Evolutionary conservation across 2,797 vertebrate species (phyloP).

Genomic region (Pampus argenteus): DNA sequence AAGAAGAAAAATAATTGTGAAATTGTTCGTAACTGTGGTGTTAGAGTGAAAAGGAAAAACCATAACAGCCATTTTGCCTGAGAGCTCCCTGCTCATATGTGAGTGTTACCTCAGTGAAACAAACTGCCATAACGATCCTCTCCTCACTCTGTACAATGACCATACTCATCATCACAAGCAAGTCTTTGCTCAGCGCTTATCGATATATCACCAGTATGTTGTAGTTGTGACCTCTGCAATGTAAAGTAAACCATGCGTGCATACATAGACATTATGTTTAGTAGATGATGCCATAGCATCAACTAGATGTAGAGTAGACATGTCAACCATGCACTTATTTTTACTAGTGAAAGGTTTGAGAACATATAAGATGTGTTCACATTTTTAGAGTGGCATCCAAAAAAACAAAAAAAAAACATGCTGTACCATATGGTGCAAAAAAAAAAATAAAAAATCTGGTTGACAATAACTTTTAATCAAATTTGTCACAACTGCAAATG

Average conservation of each 20-base stretch:
- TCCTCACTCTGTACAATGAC: slow-evolving; percentile 47
- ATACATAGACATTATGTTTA: slow-evolving; percentile 61
- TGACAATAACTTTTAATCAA: slow-evolving; percentile 9
- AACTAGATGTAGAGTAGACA: slow-evolving; percentile 70
- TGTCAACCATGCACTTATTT: slow-evolving; percentile 81
- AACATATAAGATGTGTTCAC: slow-evolving; percentile 78
- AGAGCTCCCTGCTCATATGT: slow-evolving; percentile 41
- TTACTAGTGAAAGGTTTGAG: slow-evolving; percentile 56
- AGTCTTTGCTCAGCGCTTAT: slow-evolving; percentile 53
- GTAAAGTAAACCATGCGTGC: slow-evolving; percentile 76
- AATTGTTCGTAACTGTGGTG: slow-evolving; percentile 53
- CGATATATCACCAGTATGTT: slow-evolving; percentile 51
- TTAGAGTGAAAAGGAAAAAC: slow-evolving; percentile 13
- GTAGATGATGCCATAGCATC: slow-evolving; percentile 65
- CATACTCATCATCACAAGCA: slow-evolving; percentile 23
- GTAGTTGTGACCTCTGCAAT: slow-evolving; percentile 78
- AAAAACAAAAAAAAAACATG: slow-evolving; percentile 34
- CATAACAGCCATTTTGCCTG: slow-evolving; percentile 26
- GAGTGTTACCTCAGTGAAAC: slow-evolving; percentile 70
- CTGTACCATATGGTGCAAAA: slow-evolving; percentile 30
- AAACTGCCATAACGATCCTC: slow-evolving; percentile 59
- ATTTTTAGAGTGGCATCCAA: slow-evolving; percentile 53
- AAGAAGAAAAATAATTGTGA: slow-evolving; percentile 28
- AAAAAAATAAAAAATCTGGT: slow-evolving; percentile 14
- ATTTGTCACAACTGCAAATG: slow-evolving; percentile 19